Base-by-base conservation (phyloP, 2,113 vertebrate genomes). In the Larimichthys polyactis region DNA sequence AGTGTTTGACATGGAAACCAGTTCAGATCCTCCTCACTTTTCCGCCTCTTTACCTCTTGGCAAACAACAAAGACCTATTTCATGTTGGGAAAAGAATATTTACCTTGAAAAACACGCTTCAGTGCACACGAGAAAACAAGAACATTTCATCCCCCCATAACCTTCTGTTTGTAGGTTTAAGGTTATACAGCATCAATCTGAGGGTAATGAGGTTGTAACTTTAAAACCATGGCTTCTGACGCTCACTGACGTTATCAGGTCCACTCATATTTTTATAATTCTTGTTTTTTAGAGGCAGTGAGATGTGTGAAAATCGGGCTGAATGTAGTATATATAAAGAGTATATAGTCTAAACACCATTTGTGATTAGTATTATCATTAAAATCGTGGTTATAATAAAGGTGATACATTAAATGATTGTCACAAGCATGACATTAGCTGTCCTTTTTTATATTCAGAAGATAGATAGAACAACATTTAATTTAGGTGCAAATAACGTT, bases 41-140 rank as follows among this genome's bases (percentile, higher is more conserved):
- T 97, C 96, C 94, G 95, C 96, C 95, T 96, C 94, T 96, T 95
- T 95, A 96, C 96, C 94, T 97, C 96, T 96, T 72, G 78, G 96
- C 96, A 97, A 98, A 99, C 97, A 97, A 60, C 86, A 86, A 87
- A 90, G 85, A 79, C 90, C 90, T 89, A 81, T 83, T 90, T 87
- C 80, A 82, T 87, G 91, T 90, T 87, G 92, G 92, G 74, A 79
- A 91, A 91, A 91, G 86, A 91, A 90, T 95, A 93, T 96, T 96
- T 95, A 93, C 94, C 92, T 94, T 94, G 81, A 85, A 85, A 80
- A 75, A 24, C 85, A 90, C 87, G 95, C 95, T 72, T 90, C 84
- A 81, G 54, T 87, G 94, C 84, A 7, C 92, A 79, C 77, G 90
- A 79, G 94, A 93, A 89, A 95, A 96, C 95, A 94, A 91, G 90